Conservation (phyloP, 1,140 invertebrate genomes). For the Drosophila burlai region DNA sequence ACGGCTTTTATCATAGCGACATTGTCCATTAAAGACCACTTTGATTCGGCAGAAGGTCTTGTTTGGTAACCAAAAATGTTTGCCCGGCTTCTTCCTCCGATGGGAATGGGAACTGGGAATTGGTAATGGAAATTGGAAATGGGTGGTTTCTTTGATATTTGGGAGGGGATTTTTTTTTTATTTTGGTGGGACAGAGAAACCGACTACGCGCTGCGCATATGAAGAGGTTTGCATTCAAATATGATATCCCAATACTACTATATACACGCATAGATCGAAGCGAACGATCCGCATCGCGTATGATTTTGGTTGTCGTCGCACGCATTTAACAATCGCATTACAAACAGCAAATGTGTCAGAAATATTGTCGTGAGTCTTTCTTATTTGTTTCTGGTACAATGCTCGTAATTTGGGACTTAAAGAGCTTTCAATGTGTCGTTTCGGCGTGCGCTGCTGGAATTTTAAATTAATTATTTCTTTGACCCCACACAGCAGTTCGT, state of each 20-base stretch:
- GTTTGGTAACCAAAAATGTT: conserved; percentile 46
- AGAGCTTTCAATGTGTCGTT: conserved; percentile 84
- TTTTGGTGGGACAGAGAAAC: conserved; percentile 29
- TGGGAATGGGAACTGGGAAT: background rate
- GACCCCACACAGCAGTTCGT: conserved; percentile 77
- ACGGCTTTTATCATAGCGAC: conserved; percentile 40
- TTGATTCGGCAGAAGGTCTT: conserved; percentile 34
- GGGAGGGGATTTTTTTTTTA: conserved; percentile 1
- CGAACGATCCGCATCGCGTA: conserved; percentile 36
- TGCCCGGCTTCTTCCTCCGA: conserved; percentile 15
- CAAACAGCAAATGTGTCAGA: conserved; percentile 79
- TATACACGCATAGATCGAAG: conserved; percentile 9
- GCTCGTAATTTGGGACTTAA: conserved; percentile 82
- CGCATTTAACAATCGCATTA: conserved; percentile 76
- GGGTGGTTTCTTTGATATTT: conserved; percentile 14
- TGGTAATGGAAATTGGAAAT: conserved; percentile 18
- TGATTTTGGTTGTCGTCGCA: conserved; percentile 65
- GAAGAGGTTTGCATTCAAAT: conserved; percentile 36
- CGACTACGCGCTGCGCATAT: conserved; percentile 39
- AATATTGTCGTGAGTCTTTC: conserved; percentile 78
- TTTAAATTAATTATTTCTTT: conserved; percentile 84
- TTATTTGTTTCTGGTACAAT: conserved; percentile 80
- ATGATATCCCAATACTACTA: conserved; percentile 20
- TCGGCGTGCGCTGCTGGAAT: conserved; percentile 72
- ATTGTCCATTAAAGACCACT: conserved; percentile 34